Conservation (phyloP, 2,113 vertebrate species). For the Platysternon megacephalum region DNA sequence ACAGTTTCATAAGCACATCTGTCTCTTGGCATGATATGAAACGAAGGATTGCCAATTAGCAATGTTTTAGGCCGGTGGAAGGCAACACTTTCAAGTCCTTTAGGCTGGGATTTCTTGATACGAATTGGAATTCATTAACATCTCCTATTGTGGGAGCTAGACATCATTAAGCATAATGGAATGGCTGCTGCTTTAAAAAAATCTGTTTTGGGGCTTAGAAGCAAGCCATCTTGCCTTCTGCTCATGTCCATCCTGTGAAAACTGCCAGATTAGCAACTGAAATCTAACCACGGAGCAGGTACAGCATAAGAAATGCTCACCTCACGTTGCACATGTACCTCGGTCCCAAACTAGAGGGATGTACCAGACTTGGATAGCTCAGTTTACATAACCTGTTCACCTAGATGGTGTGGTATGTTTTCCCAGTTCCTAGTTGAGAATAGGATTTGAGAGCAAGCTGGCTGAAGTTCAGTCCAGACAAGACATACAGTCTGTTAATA, state of each 20-base stretch:
- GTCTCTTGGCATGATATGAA: rapidly evolving
- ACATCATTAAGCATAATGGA: rapidly evolving
- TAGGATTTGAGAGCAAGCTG: neutral
- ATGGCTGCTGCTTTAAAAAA: neutral
- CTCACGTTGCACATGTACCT: neutral
- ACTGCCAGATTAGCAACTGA: rapidly evolving
- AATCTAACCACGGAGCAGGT: rapidly evolving
- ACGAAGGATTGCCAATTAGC: neutral
- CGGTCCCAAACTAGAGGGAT: neutral
- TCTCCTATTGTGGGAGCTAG: rapidly evolving
- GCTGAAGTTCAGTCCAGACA: neutral
- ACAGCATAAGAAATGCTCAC: neutral
- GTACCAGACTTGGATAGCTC: neutral
- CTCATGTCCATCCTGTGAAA: neutral
- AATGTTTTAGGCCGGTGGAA: neutral
- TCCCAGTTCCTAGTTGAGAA: neutral
- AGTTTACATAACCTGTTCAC: neutral
- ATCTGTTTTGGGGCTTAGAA: neutral
- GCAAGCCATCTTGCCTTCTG: neutral
- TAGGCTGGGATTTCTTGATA: neutral
- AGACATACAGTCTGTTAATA: neutral
- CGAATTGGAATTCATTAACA: rapidly evolving
- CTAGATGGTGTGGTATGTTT: neutral
- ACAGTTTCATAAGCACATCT: neutral
- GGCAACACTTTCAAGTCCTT: rapidly evolving